Percentiles rank a stretch among this genome's conserved stretches.
phyloP scores from a whole-genome alignment of 2,888 invertebrate species.

The Himalopsyche anomala region DNA sequence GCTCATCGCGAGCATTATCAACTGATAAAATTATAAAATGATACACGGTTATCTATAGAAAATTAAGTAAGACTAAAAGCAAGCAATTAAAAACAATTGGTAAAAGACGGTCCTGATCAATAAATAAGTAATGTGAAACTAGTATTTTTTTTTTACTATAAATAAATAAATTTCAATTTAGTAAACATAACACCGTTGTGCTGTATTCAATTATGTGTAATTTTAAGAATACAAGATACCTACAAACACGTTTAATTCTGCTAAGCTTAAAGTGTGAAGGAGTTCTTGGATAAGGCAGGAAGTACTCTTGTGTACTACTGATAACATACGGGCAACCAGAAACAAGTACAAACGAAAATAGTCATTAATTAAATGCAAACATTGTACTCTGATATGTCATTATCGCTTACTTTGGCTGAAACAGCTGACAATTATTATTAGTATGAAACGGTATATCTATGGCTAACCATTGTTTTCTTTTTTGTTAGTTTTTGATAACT shows the following conservation, averaged over 20 bases:
- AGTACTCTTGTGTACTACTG: conserved; percentile 45
- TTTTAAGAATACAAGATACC: no score
- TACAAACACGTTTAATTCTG: not conserved
- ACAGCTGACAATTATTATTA: conserved; percentile 43
- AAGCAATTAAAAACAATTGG: no score
- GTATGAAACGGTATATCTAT: not conserved
- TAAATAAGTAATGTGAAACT: no score
- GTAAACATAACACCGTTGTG: no score
- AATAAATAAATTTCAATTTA: no score
- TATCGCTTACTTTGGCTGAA: not conserved
- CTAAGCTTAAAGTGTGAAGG: not conserved
- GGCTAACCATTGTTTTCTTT: conserved; percentile 30
- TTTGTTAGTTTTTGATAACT: conserved; percentile 23
- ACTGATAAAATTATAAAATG: no score
- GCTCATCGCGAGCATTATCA: no score
- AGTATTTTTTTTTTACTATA: no score
- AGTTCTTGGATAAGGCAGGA: conserved; percentile 38
- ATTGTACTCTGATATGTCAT: not conserved
- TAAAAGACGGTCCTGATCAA: no score
- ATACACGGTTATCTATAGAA: no score
- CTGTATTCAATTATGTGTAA: no score
- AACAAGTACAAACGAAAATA: conserved; percentile 24
- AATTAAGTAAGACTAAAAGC: no score
- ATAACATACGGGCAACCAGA: conserved; percentile 55
- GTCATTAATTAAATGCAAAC: conserved; percentile 7